Percentiles rank a stretch among this genome's conserved stretches.
These are phyloP conservation scores for Delphinapterus leucas DNA, from an alignment of 2,113 vertebrate genomes.

Conservation along the genomic window DNA sequence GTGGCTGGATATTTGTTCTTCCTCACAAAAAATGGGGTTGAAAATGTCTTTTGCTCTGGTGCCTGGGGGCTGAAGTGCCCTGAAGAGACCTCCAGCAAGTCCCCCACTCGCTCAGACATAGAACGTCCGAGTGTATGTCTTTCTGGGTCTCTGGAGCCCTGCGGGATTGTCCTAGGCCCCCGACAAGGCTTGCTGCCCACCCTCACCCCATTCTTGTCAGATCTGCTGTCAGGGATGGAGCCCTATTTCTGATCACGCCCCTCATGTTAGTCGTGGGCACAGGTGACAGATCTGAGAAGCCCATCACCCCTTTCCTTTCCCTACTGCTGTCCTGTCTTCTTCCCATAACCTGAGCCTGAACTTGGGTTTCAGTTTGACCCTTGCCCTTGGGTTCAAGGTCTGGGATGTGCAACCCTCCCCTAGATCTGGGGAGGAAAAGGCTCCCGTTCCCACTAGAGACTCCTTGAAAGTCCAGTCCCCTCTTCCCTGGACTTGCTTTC, in stretches of 20 bases:
- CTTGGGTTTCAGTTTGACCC: not conserved
- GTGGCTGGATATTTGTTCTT: not conserved
- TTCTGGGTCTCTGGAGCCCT: not conserved
- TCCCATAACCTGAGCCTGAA: not conserved
- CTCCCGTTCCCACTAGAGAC: not conserved
- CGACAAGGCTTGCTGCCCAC: rapidly evolving
- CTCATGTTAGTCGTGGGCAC: not conserved
- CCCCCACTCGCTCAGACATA: not conserved
- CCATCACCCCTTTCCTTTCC: rapidly evolving
- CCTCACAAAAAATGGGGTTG: not conserved
- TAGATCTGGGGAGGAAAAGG: too few relatives aligned
- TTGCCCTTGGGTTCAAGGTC: too few relatives aligned
- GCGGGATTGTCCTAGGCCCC: rapidly evolving
- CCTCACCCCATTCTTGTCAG: too few relatives aligned
- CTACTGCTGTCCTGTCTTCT: too few relatives aligned
- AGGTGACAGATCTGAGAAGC: not conserved
- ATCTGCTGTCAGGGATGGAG: not conserved
- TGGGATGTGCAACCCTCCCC: not conserved
- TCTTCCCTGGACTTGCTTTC: not conserved
- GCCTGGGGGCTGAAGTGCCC: not conserved
- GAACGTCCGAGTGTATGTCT: rapidly evolving
- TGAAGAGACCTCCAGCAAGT: not conserved
- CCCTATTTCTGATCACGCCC: not conserved
- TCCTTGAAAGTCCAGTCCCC: too few relatives aligned
- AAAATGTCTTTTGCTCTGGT: not conserved